Conservation (phyloP, 2,113 vertebrate genomes). For the Nettapus auritus region DNA sequence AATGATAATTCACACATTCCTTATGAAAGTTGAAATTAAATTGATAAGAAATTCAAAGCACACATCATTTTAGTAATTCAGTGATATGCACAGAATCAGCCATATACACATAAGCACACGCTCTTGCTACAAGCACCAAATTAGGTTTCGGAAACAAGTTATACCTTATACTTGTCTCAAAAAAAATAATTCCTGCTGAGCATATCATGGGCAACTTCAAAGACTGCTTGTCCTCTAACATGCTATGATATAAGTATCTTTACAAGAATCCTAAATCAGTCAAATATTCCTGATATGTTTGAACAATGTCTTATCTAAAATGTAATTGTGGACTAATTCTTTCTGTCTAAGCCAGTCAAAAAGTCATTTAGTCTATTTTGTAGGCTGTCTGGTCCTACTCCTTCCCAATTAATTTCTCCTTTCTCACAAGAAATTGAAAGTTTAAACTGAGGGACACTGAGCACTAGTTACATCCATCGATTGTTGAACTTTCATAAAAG, state of each 20-base stretch:
- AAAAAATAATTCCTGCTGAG: background rate
- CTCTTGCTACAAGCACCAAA: background rate
- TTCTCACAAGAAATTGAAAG: background rate
- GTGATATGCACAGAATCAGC: background rate
- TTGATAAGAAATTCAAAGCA: background rate
- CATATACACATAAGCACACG: background rate
- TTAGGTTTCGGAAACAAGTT: background rate
- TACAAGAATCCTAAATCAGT: background rate
- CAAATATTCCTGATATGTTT: background rate
- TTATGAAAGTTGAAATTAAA: background rate
- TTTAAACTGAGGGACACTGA: background rate
- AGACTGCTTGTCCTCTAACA: background rate
- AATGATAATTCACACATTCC: background rate
- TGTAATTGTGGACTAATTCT: background rate
- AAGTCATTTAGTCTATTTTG: background rate
- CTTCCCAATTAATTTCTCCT: background rate
- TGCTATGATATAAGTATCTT: background rate
- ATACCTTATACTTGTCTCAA: background rate
- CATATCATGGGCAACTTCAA: background rate
- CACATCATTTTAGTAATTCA: background rate
- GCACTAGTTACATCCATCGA: background rate
- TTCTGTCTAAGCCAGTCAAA: background rate
- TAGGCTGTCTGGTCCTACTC: background rate
- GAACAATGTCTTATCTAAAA: background rate
- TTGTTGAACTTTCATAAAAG: background rate